Evolutionary conservation across 1,140 invertebrate species (phyloP), one percentile per base, ranked within the genome.

Genomic region (Notospermus geniculatus): DNA sequence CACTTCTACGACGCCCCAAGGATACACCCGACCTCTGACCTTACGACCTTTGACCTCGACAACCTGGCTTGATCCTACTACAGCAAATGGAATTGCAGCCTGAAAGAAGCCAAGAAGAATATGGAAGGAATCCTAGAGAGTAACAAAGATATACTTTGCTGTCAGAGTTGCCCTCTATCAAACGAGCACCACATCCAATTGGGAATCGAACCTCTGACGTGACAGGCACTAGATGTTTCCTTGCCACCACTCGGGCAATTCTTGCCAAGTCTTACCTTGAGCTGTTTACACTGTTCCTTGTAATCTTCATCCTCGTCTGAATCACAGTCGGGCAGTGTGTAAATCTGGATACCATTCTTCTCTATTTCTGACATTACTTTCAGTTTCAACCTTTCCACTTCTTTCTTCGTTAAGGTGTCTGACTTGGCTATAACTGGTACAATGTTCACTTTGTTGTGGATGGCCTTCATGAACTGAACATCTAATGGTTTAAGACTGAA

Each of bases 221-320:
- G n/a, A n/a, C n/a, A n/a, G n/a, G n/a, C n/a, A n/a, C n/a, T n/a
- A n/a, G n/a, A n/a, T n/a, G n/a, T n/a, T n/a, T n/a, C n/a, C n/a
- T n/a, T n/a, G n/a, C n/a, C n/a, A n/a, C n/a, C n/a, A n/a, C n/a
- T n/a, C n/a, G n/a, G n/a, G n/a, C n/a, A n/a, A n/a, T n/a, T n/a
- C n/a, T n/a, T n/a, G n/a, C n/a, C n/a, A n/a, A n/a, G 25, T 7
- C 46, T 54, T 59, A 79, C 78, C 72, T 80, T 80, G 2, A 81
- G 70, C 62, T 78, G 78, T 54, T 69, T 57, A 60, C 79, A 81
- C 56, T 80, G 78, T 66, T 79, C 75, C 54, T 76, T 76, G 59
- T 79, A 82, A 43, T 82, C 79, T 27, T 80, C 80, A 70, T 83
- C 80, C 63, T 83, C 81, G 67, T 83, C 81, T n/a, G 72, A 72